Conservation (phyloP, 2,113 vertebrate genomes). For the Paradisaea rubra region DNA sequence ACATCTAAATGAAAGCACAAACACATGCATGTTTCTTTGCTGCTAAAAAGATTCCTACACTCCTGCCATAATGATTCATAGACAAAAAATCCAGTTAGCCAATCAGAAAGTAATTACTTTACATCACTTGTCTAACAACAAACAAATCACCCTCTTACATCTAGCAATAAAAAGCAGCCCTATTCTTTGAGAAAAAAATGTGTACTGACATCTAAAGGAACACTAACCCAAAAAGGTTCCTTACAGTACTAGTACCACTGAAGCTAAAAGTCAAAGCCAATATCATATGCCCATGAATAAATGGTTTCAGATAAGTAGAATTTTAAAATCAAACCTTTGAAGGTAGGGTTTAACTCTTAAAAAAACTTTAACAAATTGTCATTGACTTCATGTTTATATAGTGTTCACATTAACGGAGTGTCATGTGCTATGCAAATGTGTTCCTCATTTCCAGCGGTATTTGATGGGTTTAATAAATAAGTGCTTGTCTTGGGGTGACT, state of each 20-base stretch:
- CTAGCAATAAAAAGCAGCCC: background rate
- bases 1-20: background rate
- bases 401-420: background rate
- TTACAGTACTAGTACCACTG: background rate
- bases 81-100: background rate
- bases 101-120: background rate
- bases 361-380: background rate
- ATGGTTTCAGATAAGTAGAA: background rate
- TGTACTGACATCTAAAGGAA: background rate
- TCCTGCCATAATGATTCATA: background rate
- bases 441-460: background rate
- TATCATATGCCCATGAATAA: background rate
- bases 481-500: too few relatives aligned
- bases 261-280: background rate
- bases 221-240: background rate
- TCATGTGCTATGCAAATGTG: background rate
- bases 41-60: background rate
- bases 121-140: background rate
- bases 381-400: background rate
- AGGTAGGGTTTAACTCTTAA: background rate
- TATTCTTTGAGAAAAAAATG: background rate
- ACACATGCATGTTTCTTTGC: background rate
- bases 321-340: background rate
- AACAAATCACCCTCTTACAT: background rate
- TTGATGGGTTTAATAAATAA: background rate